Percentiles rank a stretch among this genome's conserved stretches.
Conservation (phyloP, 2,113 vertebrate genomes). For the Protobothrops mucrosquamatus region DNA sequence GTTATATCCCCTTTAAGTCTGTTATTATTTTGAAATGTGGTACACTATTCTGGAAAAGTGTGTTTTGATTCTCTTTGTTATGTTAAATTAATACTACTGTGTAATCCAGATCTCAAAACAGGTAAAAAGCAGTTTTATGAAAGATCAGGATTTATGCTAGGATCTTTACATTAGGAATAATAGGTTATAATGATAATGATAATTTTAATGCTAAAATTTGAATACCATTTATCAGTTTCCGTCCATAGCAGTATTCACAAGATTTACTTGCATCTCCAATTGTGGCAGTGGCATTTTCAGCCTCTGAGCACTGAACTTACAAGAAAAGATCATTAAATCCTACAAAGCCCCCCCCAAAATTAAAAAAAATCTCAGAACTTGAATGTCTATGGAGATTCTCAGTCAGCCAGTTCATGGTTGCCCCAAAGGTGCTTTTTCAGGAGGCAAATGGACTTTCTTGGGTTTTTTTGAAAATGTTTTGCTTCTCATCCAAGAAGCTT, state of each 20-base stretch:
- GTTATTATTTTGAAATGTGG: neutral
- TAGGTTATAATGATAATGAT: neutral
- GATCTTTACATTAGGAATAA: neutral
- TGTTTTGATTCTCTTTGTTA: neutral
- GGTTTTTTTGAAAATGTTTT: too few species aligned
- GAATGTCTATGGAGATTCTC: too few species aligned
- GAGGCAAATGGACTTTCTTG: too few species aligned
- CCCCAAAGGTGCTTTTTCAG: too few species aligned
- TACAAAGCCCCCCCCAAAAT: neutral
- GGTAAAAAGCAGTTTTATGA: neutral
- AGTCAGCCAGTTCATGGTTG: too few species aligned
- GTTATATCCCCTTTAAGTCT: neutral
- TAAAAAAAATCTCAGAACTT: neutral
- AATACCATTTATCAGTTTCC: neutral
- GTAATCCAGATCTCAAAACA: neutral
- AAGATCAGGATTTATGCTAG: neutral
- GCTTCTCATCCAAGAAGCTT: too few species aligned
- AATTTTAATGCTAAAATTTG: neutral
- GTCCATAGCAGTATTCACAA: neutral
- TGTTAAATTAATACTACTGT: neutral
- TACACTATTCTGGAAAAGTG: neutral
- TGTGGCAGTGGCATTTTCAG: neutral
- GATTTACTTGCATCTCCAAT: neutral
- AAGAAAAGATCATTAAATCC: neutral
- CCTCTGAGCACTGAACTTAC: neutral